Evolutionary conservation across 2,113 vertebrate species (phyloP).

Genomic region (Daboia siamensis): DNA sequence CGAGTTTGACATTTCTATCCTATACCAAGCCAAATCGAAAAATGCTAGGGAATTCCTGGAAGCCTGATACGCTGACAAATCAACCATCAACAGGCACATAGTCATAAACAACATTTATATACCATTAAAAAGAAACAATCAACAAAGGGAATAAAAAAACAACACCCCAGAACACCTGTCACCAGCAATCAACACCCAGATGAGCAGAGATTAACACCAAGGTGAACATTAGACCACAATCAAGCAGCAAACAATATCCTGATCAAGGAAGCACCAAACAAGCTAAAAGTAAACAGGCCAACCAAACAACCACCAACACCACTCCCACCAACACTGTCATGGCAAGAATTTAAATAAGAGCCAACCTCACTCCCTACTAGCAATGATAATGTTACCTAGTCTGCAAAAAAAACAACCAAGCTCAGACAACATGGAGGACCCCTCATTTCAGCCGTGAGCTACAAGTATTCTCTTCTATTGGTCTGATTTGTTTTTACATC

Average conservation of each 20-base stretch:
- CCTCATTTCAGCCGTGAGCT: neutral
- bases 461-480: neutral
- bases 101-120: neutral
- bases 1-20: neutral
- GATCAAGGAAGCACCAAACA: neutral
- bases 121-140: neutral
- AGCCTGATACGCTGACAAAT: neutral
- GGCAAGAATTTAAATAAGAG: neutral
- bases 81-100: neutral
- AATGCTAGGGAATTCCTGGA: neutral
- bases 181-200: neutral
- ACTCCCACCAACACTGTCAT: neutral
- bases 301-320: neutral
- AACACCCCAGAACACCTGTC: neutral
- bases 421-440: neutral
- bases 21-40: neutral
- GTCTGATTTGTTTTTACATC: neutral
- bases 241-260: neutral
- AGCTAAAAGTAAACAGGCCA: neutral
- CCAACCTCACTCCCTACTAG: neutral
- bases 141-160: neutral
- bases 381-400: neutral
- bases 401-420: neutral
- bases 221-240: neutral
- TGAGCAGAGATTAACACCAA: neutral